Conservation (phyloP, 2,888 invertebrate genomes). For the Leucoptera coffeella region DNA sequence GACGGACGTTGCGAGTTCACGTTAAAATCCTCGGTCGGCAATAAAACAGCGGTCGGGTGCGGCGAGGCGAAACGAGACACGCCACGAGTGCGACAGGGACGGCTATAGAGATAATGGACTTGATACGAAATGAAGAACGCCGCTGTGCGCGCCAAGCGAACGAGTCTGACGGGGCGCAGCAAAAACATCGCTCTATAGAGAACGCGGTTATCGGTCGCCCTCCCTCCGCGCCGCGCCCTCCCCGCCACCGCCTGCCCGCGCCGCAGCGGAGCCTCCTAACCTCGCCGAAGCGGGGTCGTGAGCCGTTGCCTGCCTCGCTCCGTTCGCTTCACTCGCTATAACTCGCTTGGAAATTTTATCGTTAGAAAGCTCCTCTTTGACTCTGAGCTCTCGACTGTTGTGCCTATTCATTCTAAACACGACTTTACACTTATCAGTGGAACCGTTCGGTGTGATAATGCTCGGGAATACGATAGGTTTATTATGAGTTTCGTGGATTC, state of each 20-base stretch:
- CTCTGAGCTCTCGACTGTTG: constrained; percentile 24
- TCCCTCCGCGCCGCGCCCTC: constrained; percentile 13
- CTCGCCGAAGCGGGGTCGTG: constrained; percentile 44
- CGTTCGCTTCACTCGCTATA: constrained; percentile 17
- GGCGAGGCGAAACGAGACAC: constrained; percentile 43
- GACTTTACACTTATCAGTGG: constrained; percentile 5
- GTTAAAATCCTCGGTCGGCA: constrained; percentile 54
- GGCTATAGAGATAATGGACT: constrained; percentile 44
- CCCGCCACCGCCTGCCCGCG: constrained; percentile 26
- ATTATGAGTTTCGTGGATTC: too few relatives aligned
- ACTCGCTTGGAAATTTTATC: constrained; percentile 27
- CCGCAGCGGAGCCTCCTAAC: constrained; percentile 35
- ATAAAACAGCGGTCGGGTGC: constrained; percentile 51
- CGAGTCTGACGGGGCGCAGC: constrained; percentile 43
- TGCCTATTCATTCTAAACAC: constrained; percentile 13
- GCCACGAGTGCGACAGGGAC: constrained; percentile 33
- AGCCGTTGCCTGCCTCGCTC: constrained; percentile 10
- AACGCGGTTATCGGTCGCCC: constrained; percentile 39
- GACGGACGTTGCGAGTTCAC: constrained; percentile 53
- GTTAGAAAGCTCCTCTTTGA: constrained; percentile 28
- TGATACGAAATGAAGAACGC: constrained; percentile 47
- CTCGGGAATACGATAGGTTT: too few relatives aligned
- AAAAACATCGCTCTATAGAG: constrained; percentile 49
- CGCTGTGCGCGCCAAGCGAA: constrained; percentile 29
- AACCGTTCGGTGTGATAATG: too few relatives aligned